phyloP scores from a whole-genome alignment of 2,797 vertebrate species.

The Neosalanx taihuensis region DNA sequence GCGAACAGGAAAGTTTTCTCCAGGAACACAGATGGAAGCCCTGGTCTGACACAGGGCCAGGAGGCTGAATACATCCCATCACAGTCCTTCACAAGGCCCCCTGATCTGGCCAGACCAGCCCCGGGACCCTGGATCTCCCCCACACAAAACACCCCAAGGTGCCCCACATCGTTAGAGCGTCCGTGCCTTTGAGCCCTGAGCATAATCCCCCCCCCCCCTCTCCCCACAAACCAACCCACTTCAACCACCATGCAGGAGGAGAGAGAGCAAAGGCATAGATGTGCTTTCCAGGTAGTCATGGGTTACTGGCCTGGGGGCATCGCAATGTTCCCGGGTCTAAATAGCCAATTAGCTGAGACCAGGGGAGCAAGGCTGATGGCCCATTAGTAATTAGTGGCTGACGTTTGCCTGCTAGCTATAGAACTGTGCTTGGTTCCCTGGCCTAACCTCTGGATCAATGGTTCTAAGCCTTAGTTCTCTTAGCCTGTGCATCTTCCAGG shows the following conservation, averaged over 20 bases:
- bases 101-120: too few species aligned
- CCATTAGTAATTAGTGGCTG: conserved; percentile 66
- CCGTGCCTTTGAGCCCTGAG: too few species aligned
- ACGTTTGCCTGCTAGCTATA: conserved; percentile 56
- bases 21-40: too few species aligned
- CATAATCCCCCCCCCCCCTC: conserved; percentile 34
- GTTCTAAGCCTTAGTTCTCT: conserved; percentile 39
- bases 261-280: conserved; percentile 25
- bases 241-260: conserved; percentile 16
- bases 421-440: conserved; percentile 30
- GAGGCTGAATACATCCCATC: too few species aligned
- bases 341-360: conserved; percentile 69
- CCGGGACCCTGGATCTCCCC: too few species aligned
- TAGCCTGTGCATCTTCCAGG: conserved; percentile 7
- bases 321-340: conserved; percentile 61
- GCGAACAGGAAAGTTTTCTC: too few species aligned
- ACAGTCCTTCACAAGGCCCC: too few species aligned
- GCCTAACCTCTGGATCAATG: conserved; percentile 37
- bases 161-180: too few species aligned
- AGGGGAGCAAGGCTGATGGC: conserved; percentile 52
- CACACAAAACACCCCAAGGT: too few species aligned
- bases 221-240: conserved; percentile 51
- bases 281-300: conserved; percentile 57
- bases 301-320: conserved; percentile 59
- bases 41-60: too few species aligned